Conservation (phyloP, 1,140 invertebrate genomes). For the Nasonia giraulti region DNA sequence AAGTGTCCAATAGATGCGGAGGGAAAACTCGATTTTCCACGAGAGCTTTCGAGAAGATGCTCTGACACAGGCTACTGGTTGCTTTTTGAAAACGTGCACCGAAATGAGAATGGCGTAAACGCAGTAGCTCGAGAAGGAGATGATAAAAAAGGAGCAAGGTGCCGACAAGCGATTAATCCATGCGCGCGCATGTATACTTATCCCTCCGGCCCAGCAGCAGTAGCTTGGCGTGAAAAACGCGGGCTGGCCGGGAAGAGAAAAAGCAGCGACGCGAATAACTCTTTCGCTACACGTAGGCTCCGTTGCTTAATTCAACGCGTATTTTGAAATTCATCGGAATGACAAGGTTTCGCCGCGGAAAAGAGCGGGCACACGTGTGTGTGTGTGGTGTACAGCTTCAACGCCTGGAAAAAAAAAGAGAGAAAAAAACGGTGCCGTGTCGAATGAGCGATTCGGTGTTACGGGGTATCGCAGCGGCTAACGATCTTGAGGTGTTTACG, state of each 20-base stretch:
- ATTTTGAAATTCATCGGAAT: conserved; percentile 47
- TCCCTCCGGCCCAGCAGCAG: neutral
- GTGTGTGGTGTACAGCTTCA: neutral
- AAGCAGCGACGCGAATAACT: neutral
- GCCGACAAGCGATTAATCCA: conserved; percentile 28
- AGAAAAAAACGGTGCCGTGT: neutral
- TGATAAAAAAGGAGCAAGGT: neutral
- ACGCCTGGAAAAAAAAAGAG: conserved; percentile 13
- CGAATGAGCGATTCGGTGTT: conserved; percentile 1
- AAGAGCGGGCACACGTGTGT: neutral
- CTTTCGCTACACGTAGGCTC: conserved; percentile 10
- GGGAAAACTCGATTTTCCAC: no score
- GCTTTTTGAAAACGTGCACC: neutral
- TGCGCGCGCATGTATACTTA: neutral
- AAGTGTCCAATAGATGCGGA: no score
- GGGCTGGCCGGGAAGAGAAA: neutral
- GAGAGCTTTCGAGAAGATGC: no score
- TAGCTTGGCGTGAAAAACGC: neutral
- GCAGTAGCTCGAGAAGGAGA: neutral
- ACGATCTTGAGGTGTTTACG: no score
- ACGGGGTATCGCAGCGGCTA: neutral
- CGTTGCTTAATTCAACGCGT: conserved; percentile 36
- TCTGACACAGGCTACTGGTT: no score
- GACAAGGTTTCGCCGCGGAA: conserved; percentile 40
- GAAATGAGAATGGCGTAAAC: neutral